Evolutionary conservation across 2,797 vertebrate species (phyloP).

Genomic region (Loriculus beryllinus): DNA sequence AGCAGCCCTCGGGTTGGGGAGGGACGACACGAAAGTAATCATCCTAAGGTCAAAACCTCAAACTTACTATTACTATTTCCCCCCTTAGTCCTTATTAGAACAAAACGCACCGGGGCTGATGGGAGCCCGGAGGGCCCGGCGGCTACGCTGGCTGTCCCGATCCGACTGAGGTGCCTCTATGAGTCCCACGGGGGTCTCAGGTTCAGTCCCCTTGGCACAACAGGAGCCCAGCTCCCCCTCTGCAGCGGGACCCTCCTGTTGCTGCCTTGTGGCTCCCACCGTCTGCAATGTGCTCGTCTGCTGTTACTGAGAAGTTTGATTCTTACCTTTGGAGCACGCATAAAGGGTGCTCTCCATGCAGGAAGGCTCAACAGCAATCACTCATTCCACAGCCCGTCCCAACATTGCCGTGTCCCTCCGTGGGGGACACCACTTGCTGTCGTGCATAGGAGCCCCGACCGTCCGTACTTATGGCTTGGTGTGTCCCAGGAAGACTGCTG

Average conservation of each 20-base stretch:
- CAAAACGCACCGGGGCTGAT: background rate
- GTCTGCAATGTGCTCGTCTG: background rate
- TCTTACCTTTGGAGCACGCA: no score
- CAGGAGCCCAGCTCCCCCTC: accelerated
- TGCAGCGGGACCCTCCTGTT: accelerated
- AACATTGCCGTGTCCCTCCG: background rate
- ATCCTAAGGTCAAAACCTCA: background rate
- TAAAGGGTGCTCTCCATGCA: background rate
- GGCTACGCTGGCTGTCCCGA: background rate
- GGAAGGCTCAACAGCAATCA: background rate
- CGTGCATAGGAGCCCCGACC: background rate
- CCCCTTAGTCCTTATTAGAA: background rate
- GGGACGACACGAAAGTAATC: background rate
- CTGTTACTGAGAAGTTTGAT: background rate
- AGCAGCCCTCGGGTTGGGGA: background rate
- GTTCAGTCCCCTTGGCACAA: background rate
- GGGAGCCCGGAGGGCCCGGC: background rate
- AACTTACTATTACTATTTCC: background rate
- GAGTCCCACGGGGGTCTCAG: background rate
- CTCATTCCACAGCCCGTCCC: background rate
- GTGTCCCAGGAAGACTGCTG: background rate
- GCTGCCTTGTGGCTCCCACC: background rate
- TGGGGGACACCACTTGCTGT: background rate
- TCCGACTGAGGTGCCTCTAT: no score
- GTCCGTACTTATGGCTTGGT: background rate